Evolutionary conservation across 2,888 invertebrate genomes (phyloP), one percentile per base, ranked within the genome.

Genomic region (Endotricha flammealis): DNA sequence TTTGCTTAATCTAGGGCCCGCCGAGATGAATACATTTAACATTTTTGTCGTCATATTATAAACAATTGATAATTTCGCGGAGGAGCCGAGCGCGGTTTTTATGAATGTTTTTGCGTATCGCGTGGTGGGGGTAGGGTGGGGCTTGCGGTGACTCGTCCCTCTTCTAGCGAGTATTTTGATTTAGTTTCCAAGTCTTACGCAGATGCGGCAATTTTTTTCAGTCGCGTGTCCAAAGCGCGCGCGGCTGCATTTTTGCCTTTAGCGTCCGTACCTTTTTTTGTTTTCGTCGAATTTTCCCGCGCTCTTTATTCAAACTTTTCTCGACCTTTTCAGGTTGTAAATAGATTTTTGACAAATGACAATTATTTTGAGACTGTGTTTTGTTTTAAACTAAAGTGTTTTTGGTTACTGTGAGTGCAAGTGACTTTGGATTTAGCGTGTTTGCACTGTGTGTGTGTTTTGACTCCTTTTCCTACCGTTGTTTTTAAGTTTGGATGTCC

Each of bases 111-210:
- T 86, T 83, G 82, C 82, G 80, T 78, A 62, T 57, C 71, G 48
- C 43, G 50, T 71, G 69, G 85, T 72, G 82, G 85, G 85, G 80
- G 79, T 58, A 76, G 82, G 85, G 85, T 79, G 85, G 83, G 79
- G 85, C 85, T 66, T 79, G 57, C 38, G 58, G 50, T 63, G 85
- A 76, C 67, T 80, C 85, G 85, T 82, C 85, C 85, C 85, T 83
- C 83, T 80, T 67, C 80, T 78, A 82, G 79, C 78, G 70, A 67
- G 80, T 86, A 86, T 86, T 86, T 85, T 86, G 85, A 86, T 85
- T 86, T 86, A 86, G 85, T 85, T 86, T 85, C 79, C 71, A 66
- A 83, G 72, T 77, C 82, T 83, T 83, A 85, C 83, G 82, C 78
- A 76, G 82, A 78, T 83, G 82, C 78, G 71, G 81, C 73, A 74